phyloP scores from a whole-genome alignment of 2,113 vertebrate genomes.

The Colossoma macropomum region DNA sequence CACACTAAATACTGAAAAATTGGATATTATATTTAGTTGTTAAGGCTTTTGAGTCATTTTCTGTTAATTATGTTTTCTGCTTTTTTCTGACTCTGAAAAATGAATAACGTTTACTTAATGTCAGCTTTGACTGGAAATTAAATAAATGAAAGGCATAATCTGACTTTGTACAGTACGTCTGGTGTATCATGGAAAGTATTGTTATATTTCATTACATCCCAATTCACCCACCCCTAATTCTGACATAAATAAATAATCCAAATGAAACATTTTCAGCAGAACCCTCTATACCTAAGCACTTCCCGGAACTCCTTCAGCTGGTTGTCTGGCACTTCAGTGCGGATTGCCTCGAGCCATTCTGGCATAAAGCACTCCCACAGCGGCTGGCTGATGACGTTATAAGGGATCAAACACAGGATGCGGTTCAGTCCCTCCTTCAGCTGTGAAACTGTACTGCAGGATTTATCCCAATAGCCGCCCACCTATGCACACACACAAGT shows the following conservation, averaged over 20 bases:
- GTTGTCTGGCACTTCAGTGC: constrained; percentile 93
- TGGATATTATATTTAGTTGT: too few relatives aligned
- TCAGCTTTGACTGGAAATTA: too few relatives aligned
- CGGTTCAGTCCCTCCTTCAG: constrained; percentile 96
- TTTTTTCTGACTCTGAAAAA: too few relatives aligned
- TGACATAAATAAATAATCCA: not conserved
- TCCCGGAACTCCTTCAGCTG: constrained; percentile 97
- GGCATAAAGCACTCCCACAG: constrained; percentile 99
- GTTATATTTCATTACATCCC: not conserved
- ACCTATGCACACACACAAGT: constrained; percentile 77
- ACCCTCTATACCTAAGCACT: constrained; percentile 86
- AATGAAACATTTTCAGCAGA: not conserved
- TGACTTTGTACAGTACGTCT: too few relatives aligned
- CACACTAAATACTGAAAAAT: too few relatives aligned
- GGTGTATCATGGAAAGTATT: too few relatives aligned
- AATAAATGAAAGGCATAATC: too few relatives aligned
- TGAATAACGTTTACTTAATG: too few relatives aligned
- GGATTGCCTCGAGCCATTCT: constrained; percentile 95
- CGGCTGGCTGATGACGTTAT: constrained; percentile 95
- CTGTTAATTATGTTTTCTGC: too few relatives aligned
- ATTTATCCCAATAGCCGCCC: constrained; percentile 98
- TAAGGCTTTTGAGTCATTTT: too few relatives aligned
- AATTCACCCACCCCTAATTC: not conserved
- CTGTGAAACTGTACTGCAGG: constrained; percentile 93
- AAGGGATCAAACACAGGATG: constrained; percentile 96